Evolutionary conservation across 2,797 vertebrate genomes (phyloP), one percentile per base, ranked within the genome.

Genomic region (Lepus townsendii): DNA sequence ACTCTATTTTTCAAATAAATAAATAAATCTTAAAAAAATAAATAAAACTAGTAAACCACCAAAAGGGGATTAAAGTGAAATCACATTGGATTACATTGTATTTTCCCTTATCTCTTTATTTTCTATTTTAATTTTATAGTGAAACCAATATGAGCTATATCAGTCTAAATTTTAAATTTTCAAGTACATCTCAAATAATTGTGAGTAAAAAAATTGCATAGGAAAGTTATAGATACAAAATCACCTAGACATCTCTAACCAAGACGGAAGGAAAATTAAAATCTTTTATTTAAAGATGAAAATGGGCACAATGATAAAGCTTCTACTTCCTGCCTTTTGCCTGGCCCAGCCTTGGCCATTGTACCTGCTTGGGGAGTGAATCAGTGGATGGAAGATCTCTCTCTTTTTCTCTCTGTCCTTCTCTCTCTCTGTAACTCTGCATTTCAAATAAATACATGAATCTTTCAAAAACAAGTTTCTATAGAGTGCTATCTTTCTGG

Each of bases 71-170:
- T 60, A 71, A 90, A 86, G 68, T 85, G 22, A 73, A 91, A 80
- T n/a, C 30, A 73, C 14, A 68, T 2, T 86, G 50, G 30, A 35
- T 57, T 72, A 32, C 3, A 66, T 68, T 35, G 2, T 20, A 66
- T 69, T 16, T 88, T 17, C 0, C 16, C 63, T 9, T 57, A 65
- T 19, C 0, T 89, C 47, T 95, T 75, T 86, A 79, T 1, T 17
- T 89, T 83, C 72, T 47, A 12, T 65, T 68, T 95, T 93, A 82
- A 10, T 2, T 95, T 94, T 96, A 83, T n/a, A 47, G 9, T 62
- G 9, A 80, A 90, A 91, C 3, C 9, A 32, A 60, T 8, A 62
- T 27, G 38, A 77, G 6, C 16, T 63, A 5, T 47, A 62, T 35
- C 22, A 89, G 84, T 75, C 17, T 16, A 78, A 20, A 69, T 75